Conservation (phyloP, 2,797 vertebrate genomes). For the Catostomus latipinnis region DNA sequence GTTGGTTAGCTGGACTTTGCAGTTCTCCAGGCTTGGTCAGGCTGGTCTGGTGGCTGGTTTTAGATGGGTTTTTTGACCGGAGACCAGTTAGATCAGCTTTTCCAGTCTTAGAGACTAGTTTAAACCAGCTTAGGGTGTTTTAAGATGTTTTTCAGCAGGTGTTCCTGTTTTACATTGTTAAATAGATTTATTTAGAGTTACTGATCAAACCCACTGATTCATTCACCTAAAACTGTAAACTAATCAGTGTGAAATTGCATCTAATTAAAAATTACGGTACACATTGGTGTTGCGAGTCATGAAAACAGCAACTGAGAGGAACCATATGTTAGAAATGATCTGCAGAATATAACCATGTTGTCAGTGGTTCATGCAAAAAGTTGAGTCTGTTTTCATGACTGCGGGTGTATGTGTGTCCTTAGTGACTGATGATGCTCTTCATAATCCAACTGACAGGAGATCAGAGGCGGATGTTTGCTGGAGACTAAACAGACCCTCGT, state of each 20-base stretch:
- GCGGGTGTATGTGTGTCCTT: conserved; percentile 12
- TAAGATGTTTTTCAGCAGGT: no score
- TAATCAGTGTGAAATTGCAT: conserved; percentile 21
- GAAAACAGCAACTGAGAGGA: conserved; percentile 6
- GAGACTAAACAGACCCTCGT: conserved; percentile 41
- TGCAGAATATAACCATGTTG: conserved; percentile 18
- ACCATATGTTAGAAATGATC: conserved; percentile 10
- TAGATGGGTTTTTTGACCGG: no score
- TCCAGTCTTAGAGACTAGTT: no score
- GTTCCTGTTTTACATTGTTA: no score
- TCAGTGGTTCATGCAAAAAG: conserved; percentile 17
- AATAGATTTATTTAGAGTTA: not conserved
- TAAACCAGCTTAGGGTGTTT: no score
- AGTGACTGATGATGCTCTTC: conserved; percentile 46
- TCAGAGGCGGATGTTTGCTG: conserved; percentile 44
- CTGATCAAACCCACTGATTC: not conserved
- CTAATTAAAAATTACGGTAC: conserved; percentile 5
- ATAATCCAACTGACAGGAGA: conserved; percentile 49
- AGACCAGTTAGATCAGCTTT: no score
- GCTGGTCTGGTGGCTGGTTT: no score
- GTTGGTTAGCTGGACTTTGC: no score
- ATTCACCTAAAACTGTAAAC: conserved; percentile 28
- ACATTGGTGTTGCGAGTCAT: not conserved
- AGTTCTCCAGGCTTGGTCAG: no score
- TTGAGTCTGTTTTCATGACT: conserved; percentile 28